These are phyloP conservation scores for Meteorus sp. DNA, from an alignment of 1,140 invertebrate genomes.

Conservation along the genomic window DNA sequence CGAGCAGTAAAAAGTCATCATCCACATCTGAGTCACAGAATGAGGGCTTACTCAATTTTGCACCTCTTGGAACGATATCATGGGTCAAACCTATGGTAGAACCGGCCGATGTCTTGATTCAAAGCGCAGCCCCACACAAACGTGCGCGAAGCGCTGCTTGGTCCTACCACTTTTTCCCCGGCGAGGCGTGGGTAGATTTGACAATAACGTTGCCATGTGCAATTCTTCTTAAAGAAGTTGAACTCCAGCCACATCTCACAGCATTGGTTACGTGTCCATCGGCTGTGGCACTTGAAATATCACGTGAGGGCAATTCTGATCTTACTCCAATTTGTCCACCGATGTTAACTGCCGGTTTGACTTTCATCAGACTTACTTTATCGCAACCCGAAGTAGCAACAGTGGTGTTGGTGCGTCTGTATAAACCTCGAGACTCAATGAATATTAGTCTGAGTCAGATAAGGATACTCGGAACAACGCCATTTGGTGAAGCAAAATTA, in stretches of 20 bases:
- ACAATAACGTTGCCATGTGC: constrained; percentile 86
- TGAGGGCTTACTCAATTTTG: constrained; percentile 83
- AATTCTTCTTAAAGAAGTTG: constrained; percentile 86
- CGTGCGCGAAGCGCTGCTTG: constrained; percentile 84
- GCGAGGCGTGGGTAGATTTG: constrained; percentile 85
- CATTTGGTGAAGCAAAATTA: constrained; percentile 66
- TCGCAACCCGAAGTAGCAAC: constrained; percentile 80
- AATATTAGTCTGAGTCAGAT: constrained; percentile 89
- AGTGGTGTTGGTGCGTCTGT: constrained; percentile 65
- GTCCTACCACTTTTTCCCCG: constrained; percentile 92
- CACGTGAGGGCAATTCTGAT: constrained; percentile 62
- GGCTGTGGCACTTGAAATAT: constrained; percentile 82
- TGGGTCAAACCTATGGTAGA: constrained; percentile 84
- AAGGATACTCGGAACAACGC: constrained; percentile 78
- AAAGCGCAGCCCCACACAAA: constrained; percentile 71
- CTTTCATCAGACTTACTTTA: constrained; percentile 80
- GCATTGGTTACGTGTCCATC: constrained; percentile 87
- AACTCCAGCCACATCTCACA: constrained; percentile 83
- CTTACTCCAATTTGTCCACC: constrained; percentile 71
- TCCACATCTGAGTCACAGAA: constrained; percentile 59
- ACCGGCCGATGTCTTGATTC: constrained; percentile 82
- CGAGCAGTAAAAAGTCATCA: constrained; percentile 62
- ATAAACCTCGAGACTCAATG: constrained; percentile 82
- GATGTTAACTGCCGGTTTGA: constrained; percentile 80
- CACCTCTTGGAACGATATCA: constrained; percentile 78